Conservation (phyloP, 1,140 invertebrate genomes). For the Zaprionus lachaisei region DNA sequence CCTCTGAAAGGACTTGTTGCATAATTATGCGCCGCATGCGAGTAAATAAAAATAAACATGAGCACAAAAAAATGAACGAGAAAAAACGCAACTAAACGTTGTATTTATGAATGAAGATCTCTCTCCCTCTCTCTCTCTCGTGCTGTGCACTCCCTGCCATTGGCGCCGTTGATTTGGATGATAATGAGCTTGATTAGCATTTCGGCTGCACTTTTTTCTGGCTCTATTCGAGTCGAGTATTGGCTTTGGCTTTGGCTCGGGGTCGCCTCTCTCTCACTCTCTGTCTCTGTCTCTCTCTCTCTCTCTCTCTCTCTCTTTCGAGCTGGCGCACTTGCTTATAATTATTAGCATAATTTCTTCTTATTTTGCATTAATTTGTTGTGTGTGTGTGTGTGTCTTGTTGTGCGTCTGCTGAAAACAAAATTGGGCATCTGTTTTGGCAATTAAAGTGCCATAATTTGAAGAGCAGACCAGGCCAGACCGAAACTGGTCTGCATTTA, state of each 20-base stretch:
- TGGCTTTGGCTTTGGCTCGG: conserved; percentile 22
- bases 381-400: conserved; percentile 26
- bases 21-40: conserved; percentile 79
- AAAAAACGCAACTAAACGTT: conserved; percentile 68
- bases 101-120: conserved; percentile 82
- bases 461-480: conserved; percentile 11
- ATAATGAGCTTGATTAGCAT: conserved; percentile 83
- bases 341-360: conserved; percentile 82
- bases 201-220: conserved; percentile 70
- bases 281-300: conserved; percentile 34
- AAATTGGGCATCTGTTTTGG: conserved; percentile 56
- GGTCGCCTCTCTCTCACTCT: conserved; percentile 5
- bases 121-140: conserved; percentile 18
- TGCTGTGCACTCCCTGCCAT: conserved; percentile 18
- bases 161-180: conserved; percentile 74
- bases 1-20: conserved; percentile 79
- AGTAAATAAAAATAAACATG: conserved; percentile 56
- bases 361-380: conserved; percentile 72
- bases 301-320: conserved; percentile 28
- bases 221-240: neutral
- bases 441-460: conserved; percentile 76
- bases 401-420: conserved; percentile 33
- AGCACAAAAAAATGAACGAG: conserved; percentile 34
- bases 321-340: conserved; percentile 72
- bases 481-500: conserved; percentile 64